Base-by-base conservation (phyloP, 2,797 vertebrate species). In the Novumbra hubbsi region DNA sequence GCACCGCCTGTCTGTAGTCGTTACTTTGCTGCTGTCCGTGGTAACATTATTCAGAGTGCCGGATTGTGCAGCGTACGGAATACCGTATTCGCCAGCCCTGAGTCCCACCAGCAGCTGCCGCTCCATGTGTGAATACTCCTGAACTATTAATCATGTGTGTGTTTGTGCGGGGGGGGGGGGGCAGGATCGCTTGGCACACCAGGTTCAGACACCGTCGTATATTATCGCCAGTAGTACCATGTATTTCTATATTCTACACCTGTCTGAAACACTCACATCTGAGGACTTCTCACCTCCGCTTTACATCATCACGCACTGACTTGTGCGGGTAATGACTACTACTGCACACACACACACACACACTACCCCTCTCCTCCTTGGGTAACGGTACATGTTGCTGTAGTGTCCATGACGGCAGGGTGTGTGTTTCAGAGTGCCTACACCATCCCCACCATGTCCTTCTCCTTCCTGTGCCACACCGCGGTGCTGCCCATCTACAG, bases 401-500 rank as follows among this genome's bases (percentile, higher is more conserved):
- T 82, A 81, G 82, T 83, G 84, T 73, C 74, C 81, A 82, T 82
- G 79, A 79, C 8, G 17, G 50, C 62, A 65, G 71, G 60, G 70
- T 21, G 68, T 67, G 49, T 88, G 81, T 94, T 95, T 77, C 88
- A 99, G 97, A 97, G 95, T 85, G 95, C 92, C 78, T 99, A 95
- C 70, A 95, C 96, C 73, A 87, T 99, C 81, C 97, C 98, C 78
- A 97, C 95, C 21, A 96, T 98, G 96, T 95, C 96, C 19, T 98
- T 99, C 90, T 98, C 97, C 86, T 99, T 99, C 84, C 93, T 99
- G 78, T 99, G 98, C 92, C 97, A 99, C 88, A 99, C 97, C 0
- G 95, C 96, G 15, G 78, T 98, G 81, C 89, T 99, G 83, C 97
- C 97, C 32, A 96, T 99, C 86, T 99, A 98, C 87, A 96, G 95